A percentile compares a stretch with the other conserved stretches of the same genome.
phyloP scores from a whole-genome alignment of 2,113 vertebrate species.

The Podilymbus podiceps region DNA sequence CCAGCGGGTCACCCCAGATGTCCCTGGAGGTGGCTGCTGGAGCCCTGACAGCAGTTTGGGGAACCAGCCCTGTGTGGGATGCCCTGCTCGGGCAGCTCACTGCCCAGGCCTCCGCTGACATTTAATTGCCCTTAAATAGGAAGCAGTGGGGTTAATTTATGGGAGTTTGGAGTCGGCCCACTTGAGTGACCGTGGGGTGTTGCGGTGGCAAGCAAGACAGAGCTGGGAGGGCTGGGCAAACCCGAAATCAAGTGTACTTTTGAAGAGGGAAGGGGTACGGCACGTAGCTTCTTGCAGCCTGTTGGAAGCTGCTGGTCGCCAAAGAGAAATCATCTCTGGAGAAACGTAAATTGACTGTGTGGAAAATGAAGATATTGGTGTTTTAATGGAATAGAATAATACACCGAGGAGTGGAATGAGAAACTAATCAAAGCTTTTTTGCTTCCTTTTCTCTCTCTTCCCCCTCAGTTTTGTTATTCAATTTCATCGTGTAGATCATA shows the following conservation, averaged over 20 bases:
- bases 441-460: background rate
- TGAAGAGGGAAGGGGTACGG: background rate
- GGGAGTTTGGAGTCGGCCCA: background rate
- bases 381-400: background rate
- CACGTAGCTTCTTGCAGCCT: rapidly evolving
- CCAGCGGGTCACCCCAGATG: rapidly evolving
- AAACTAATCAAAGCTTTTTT: background rate
- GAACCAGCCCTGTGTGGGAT: rapidly evolving
- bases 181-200: background rate
- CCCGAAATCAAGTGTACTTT: rapidly evolving
- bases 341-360: background rate
- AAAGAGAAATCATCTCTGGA: background rate
- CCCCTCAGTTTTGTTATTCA: background rate
- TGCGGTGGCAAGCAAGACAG: too few species aligned
- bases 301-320: background rate
- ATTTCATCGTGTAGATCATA: rapidly evolving
- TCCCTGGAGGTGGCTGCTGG: background rate
- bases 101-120: background rate
- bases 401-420: background rate
- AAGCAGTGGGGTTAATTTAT: background rate
- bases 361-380: background rate
- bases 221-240: background rate
- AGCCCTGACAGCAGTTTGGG: background rate
- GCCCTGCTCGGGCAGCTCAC: background rate
- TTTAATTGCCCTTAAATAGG: background rate